Evolutionary conservation across 2,113 vertebrate genomes (phyloP), one percentile per base, ranked within the genome.

Genomic region (Ptyas mucosa): DNA sequence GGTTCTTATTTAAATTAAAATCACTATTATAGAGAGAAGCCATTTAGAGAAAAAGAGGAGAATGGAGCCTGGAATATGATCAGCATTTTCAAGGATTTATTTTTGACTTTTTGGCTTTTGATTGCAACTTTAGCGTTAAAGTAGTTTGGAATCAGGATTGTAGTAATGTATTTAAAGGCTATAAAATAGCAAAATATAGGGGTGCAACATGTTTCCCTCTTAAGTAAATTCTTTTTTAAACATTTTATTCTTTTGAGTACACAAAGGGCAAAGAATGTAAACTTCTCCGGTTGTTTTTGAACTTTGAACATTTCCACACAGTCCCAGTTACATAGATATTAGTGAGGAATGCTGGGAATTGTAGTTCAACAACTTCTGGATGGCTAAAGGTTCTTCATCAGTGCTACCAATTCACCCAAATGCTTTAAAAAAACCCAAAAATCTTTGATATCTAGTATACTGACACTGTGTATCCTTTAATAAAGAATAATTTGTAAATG

Each of bases 81-180:
- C 94, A 97, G 57, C 87, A 89, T 88, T 81, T 89, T 88, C 96
- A 87, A 90, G 91, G 96, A 97, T 96, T 95, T 96, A 94, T 97
- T 97, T 97, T 96, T 92, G 97, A 69, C 95, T 91, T 61, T 58
- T 57, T 93, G 85, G 75, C 52, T 95, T 96, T 43, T 96, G 94
- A 96, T 97, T 97, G 97, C 94, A 97, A 95, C 87, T 95, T 97
- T 93, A 97, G 93, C 54, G 96, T 96, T 97, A 97, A 96, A 97
- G 93, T 93, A 94, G 96, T 97, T 96, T 95, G 95, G 95, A 97
- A 96, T 91, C 51, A 94, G 95, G 96, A 97, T 94, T 94, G 90
- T 96, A 96, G 75, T 52, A 95, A 96, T 95, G 64, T 89, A 49
- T 75, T 92, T 94, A 95, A 96, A 96, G 96, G 10, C 91, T 90